Percentiles rank a stretch among this genome's conserved stretches.
These are phyloP conservation scores for Pterocles gutturalis DNA, from an alignment of 2,113 vertebrate genomes.

Conservation along the genomic window DNA sequence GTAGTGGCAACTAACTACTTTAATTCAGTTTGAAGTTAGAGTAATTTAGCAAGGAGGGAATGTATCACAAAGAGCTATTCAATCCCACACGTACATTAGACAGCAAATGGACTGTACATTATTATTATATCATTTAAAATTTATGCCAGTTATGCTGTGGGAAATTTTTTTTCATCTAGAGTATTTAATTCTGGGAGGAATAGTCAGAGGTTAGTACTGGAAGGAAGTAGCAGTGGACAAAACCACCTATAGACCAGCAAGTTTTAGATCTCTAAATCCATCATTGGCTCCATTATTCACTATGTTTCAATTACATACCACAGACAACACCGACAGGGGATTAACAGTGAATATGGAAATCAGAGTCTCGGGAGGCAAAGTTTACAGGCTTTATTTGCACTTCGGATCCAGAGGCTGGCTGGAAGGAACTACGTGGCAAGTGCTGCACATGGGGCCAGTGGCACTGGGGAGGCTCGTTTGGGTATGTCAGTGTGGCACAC, in stretches of 20 bases:
- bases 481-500: background rate
- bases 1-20: slow-evolving; percentile 29
- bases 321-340: background rate
- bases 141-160: slow-evolving; percentile 40
- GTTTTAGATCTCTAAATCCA: slow-evolving; percentile 47
- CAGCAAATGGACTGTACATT: slow-evolving; percentile 59
- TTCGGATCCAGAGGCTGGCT: fast-evolving
- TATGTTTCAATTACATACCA: background rate
- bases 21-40: slow-evolving; percentile 53
- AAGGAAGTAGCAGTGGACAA: slow-evolving; percentile 42
- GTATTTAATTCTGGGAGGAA: slow-evolving; percentile 50
- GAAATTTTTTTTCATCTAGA: slow-evolving; percentile 17
- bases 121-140: slow-evolving; percentile 61
- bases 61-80: slow-evolving; percentile 39
- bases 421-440: background rate
- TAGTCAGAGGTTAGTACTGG: slow-evolving; percentile 6
- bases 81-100: slow-evolving; percentile 64
- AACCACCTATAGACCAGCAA: background rate
- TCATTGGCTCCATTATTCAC: background rate
- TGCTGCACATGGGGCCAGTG: fast-evolving
- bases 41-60: slow-evolving; percentile 55
- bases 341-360: slow-evolving; percentile 2
- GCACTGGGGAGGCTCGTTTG: background rate
- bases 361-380: background rate
- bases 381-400: background rate